phyloP scores from a whole-genome alignment of 2,797 vertebrate genomes.

The Otus scops region DNA sequence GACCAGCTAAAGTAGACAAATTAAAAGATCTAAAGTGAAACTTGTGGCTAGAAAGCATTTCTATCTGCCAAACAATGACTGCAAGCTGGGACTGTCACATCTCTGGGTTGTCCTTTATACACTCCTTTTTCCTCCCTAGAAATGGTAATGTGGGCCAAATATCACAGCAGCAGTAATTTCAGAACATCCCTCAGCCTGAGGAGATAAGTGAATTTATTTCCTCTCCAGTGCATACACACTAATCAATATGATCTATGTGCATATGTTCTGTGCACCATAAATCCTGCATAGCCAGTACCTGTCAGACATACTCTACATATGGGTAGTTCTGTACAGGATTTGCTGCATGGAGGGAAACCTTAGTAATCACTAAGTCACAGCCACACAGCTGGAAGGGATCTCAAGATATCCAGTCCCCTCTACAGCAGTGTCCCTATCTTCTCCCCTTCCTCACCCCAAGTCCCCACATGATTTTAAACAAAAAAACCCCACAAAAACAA shows the following conservation, averaged over 20 bases:
- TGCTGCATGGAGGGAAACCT: neutral
- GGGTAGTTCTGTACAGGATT: neutral
- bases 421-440: neutral
- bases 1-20: neutral
- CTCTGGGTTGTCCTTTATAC: neutral
- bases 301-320: neutral
- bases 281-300: neutral
- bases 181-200: neutral
- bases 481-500: neutral
- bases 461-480: neutral
- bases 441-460: neutral
- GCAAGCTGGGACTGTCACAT: neutral
- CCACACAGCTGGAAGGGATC: neutral
- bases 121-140: neutral
- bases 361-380: neutral
- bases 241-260: neutral
- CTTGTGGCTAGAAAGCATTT: neutral
- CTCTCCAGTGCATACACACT: neutral
- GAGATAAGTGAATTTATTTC: neutral
- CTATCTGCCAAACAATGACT: neutral
- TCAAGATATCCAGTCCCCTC: neutral
- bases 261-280: neutral
- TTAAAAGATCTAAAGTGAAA: neutral
- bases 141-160: neutral
- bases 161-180: neutral